A percentile compares a stretch with the other conserved stretches of the same genome.
Conservation (phyloP, 1,140 invertebrate species). For the Pantala flavescens region DNA sequence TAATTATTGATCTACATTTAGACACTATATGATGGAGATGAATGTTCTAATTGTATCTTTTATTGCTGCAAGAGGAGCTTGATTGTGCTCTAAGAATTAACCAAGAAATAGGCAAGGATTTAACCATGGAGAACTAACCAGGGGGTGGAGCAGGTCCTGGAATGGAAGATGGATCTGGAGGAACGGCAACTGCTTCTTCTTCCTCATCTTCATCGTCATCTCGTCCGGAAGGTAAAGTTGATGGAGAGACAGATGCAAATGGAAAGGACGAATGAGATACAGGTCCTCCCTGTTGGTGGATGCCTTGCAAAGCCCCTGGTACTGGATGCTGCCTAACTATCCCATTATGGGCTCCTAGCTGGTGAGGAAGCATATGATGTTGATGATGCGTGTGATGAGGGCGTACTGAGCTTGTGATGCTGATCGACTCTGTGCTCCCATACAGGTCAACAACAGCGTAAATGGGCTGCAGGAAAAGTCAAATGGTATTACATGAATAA, state of each 20-base stretch:
- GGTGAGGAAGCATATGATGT: constrained; percentile 18
- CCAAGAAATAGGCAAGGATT: too few relatives aligned
- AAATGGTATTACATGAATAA: constrained; percentile 17
- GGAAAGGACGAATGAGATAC: background rate
- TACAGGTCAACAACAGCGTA: constrained; percentile 65
- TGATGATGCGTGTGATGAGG: constrained; percentile 23
- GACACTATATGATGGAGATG: too few relatives aligned
- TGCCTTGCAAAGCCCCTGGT: background rate
- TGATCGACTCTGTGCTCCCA: constrained; percentile 52
- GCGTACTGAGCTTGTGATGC: constrained; percentile 42
- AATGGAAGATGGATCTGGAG: background rate
- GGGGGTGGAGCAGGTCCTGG: background rate
- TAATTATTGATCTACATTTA: too few relatives aligned
- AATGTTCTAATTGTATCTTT: too few relatives aligned
- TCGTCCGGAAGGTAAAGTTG: background rate
- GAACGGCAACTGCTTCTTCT: background rate
- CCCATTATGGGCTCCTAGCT: background rate
- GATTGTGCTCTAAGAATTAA: too few relatives aligned
- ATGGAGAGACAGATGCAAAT: background rate
- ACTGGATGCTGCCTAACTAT: background rate
- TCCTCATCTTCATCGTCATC: constrained; percentile 4
- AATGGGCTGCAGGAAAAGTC: constrained; percentile 48
- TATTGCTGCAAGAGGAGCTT: too few relatives aligned
- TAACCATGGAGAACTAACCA: background rate
- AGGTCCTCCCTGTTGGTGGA: background rate